These are phyloP conservation scores for Babylonia areolata DNA, from an alignment of 1,140 invertebrate genomes.

Conservation along the genomic window DNA sequence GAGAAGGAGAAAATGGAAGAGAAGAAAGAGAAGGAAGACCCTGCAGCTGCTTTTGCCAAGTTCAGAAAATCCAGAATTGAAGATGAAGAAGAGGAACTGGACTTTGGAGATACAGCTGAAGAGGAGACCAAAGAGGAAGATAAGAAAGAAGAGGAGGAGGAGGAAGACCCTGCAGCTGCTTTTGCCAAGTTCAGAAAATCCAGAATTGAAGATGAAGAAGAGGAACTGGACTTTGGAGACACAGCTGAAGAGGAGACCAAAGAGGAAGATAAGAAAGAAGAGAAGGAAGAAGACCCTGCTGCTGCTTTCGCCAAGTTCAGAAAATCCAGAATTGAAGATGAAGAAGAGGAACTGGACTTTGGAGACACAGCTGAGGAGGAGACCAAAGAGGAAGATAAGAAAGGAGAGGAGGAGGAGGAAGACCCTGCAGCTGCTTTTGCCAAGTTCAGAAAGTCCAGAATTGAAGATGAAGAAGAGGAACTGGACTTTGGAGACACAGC, in stretches of 20 bases:
- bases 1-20: slow-evolving; percentile 33
- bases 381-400: slow-evolving; percentile 37
- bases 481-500: slow-evolving; percentile 38
- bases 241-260: slow-evolving; percentile 15
- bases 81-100: slow-evolving; percentile 40
- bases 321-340: slow-evolving; percentile 39
- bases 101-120: slow-evolving; percentile 5
- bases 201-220: slow-evolving; percentile 25
- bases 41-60: slow-evolving; percentile 38
- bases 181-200: slow-evolving; percentile 42
- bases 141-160: slow-evolving; percentile 14
- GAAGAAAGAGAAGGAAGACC: slow-evolving; percentile 40
- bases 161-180: slow-evolving; percentile 15
- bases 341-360: slow-evolving; percentile 38
- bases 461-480: slow-evolving; percentile 48
- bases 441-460: slow-evolving; percentile 42
- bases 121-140: slow-evolving; percentile 26
- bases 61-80: slow-evolving; percentile 45
- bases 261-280: slow-evolving; percentile 38
- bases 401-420: slow-evolving; percentile 38
- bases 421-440: slow-evolving; percentile 33
- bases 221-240: slow-evolving; percentile 32
- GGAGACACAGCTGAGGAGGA: slow-evolving; percentile 28
- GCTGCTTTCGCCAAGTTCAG: too few species aligned
- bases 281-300: slow-evolving; percentile 34